Conservation (phyloP, 2,113 vertebrate species). For the Ceyx melanurus region DNA sequence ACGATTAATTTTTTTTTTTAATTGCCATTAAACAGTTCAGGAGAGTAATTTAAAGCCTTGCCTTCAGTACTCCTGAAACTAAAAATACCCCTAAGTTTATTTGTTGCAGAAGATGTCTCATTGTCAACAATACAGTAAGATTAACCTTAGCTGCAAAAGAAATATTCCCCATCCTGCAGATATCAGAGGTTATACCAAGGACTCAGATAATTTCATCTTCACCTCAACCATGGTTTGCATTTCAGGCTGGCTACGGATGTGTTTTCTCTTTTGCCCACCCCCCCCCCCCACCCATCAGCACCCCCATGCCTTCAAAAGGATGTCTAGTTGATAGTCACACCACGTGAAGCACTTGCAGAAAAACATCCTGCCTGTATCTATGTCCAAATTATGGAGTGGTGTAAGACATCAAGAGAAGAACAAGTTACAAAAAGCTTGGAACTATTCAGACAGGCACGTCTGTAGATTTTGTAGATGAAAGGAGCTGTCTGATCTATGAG, state of each 20-base stretch:
- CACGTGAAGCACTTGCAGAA: not conserved
- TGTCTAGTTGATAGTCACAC: not conserved
- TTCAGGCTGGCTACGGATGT: accelerated
- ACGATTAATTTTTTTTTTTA: not conserved
- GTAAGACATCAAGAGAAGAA: not conserved
- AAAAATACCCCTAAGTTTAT: not conserved
- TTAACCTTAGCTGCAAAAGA: not conserved
- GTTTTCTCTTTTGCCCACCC: not conserved
- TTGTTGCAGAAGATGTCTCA: not conserved
- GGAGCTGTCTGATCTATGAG: not conserved
- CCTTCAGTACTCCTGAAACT: not conserved
- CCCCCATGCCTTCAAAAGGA: not conserved
- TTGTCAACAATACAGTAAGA: not conserved
- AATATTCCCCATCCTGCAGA: not conserved
- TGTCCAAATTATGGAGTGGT: not conserved
- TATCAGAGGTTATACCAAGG: not conserved
- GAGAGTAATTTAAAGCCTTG: not conserved
- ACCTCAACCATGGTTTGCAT: not conserved
- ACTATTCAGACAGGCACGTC: not conserved
- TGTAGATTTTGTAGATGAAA: not conserved
- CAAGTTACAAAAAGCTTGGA: not conserved
- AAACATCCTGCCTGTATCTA: not conserved
- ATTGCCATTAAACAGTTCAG: not conserved
- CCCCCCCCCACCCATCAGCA: not conserved
- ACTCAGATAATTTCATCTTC: not conserved